Conservation (phyloP, 2,888 invertebrate genomes). For the Rhamnusium bicolor region DNA sequence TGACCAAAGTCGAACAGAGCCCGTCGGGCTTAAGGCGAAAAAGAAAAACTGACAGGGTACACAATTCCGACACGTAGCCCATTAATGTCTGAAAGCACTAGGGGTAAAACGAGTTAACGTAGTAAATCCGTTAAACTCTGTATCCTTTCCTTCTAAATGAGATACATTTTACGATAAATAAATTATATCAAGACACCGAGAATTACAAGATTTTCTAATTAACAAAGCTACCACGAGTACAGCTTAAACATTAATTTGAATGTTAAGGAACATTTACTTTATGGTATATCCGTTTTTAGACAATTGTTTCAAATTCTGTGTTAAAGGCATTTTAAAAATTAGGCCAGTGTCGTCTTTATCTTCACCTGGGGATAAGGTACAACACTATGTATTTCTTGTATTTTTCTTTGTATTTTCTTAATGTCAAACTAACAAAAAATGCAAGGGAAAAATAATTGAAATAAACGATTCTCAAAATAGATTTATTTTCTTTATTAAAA, state of each 20-base stretch:
- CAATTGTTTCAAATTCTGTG: background rate
- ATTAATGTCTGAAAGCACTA: conserved; percentile 61
- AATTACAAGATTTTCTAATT: conserved; percentile 54
- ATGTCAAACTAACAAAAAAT: too few species aligned
- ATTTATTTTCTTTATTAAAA: too few species aligned
- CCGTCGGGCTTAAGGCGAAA: conserved; percentile 54
- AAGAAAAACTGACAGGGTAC: conserved; percentile 60
- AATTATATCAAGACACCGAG: conserved; percentile 56
- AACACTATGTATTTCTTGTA: too few species aligned
- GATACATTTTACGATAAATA: conserved; percentile 57
- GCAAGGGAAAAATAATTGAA: too few species aligned
- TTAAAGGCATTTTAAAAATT: background rate
- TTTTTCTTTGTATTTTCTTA: too few species aligned
- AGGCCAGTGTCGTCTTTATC: too few species aligned
- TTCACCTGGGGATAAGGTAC: too few species aligned
- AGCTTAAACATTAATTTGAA: conserved; percentile 22
- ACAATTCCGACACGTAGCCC: conserved; percentile 64
- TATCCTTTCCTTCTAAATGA: conserved; percentile 54
- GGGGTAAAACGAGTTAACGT: conserved; percentile 59
- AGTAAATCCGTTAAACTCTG: conserved; percentile 60
- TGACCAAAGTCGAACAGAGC: conserved; percentile 52
- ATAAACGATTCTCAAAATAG: too few species aligned
- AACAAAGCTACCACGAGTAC: conserved; percentile 28
- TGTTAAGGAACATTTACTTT: conserved; percentile 12
- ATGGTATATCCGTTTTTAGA: background rate